Conservation (phyloP, 2,888 invertebrate genomes). For the Mayetiola destructor region DNA sequence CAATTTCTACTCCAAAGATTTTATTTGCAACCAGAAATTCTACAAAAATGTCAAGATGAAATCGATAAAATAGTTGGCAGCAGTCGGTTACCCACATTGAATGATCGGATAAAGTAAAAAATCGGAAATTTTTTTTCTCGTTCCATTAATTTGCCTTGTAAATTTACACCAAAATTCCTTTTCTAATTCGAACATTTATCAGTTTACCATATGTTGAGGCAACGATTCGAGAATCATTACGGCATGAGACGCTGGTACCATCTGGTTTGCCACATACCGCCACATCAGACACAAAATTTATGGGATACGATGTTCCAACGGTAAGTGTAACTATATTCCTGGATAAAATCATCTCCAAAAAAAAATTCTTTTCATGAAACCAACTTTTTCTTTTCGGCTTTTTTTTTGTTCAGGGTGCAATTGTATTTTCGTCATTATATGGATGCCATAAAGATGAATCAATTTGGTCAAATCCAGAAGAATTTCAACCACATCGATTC, state of each 20-base stretch:
- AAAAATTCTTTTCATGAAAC: too few species aligned
- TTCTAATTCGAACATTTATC: too few species aligned
- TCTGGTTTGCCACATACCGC: conserved; percentile 44
- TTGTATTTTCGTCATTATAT: conserved; percentile 41
- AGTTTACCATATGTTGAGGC: conserved; percentile 50
- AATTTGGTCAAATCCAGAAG: conserved; percentile 49
- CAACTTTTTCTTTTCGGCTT: too few species aligned
- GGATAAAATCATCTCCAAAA: neutral
- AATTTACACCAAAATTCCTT: too few species aligned
- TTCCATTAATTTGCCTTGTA: too few species aligned
- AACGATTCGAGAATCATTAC: conserved; percentile 43
- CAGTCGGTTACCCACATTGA: conserved; percentile 42
- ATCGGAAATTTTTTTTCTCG: too few species aligned
- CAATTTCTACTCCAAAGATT: conserved; percentile 41
- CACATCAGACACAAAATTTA: conserved; percentile 37
- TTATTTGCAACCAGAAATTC: conserved; percentile 41
- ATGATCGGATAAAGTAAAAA: conserved; percentile 42
- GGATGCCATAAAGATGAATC: conserved; percentile 39
- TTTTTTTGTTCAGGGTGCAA: conserved; percentile 33
- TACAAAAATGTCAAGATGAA: conserved; percentile 44
- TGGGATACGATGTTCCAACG: conserved; percentile 44
- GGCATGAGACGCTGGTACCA: conserved; percentile 46
- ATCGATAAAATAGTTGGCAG: conserved; percentile 47
- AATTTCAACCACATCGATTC: conserved; percentile 52
- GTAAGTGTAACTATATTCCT: conserved; percentile 26